Evolutionary conservation across 2,888 invertebrate genomes (phyloP).

Genomic region (Athripsodes cinereus): DNA sequence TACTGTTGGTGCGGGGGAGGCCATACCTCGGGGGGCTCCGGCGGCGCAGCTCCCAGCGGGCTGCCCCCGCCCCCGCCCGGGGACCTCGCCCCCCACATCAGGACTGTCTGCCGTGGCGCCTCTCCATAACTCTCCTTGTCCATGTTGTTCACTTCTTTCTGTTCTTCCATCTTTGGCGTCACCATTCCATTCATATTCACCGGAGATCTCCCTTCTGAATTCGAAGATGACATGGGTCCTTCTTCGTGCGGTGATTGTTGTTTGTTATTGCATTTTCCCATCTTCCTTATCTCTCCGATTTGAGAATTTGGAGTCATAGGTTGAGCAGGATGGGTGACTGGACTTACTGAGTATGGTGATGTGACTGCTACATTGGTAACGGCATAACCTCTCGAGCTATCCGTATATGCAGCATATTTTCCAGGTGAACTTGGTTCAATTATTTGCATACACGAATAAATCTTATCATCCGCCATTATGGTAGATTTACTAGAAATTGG

Average conservation of each 20-base stretch:
- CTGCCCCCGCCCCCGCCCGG: constrained; percentile 33
- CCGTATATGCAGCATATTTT: constrained; percentile 51
- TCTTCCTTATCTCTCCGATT: constrained; percentile 25
- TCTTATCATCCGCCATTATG: constrained; percentile 47
- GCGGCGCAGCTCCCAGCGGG: constrained; percentile 28
- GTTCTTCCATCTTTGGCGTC: constrained; percentile 57
- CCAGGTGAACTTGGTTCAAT: constrained; percentile 54
- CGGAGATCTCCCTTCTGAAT: constrained; percentile 59
- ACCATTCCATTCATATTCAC: constrained; percentile 48
- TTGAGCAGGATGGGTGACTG: constrained; percentile 42
- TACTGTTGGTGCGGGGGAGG: constrained; percentile 31
- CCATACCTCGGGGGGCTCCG: constrained; percentile 31
- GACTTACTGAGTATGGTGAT: constrained; percentile 46
- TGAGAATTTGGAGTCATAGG: constrained; percentile 34
- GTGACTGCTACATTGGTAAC: constrained; percentile 45
- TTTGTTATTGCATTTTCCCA: constrained; percentile 29
- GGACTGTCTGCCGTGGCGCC: constrained; percentile 78
- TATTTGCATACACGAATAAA: constrained; percentile 56
- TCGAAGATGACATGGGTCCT: constrained; percentile 37
- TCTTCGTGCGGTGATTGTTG: constrained; percentile 31
- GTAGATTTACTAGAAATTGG: constrained; percentile 42
- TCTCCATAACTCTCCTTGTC: constrained; percentile 41
- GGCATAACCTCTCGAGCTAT: constrained; percentile 49
- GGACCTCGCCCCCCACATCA: constrained; percentile 79
- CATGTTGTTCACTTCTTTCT: constrained; percentile 35